Base-by-base conservation (phyloP, 2,888 invertebrate species). In the Steromphala cineraria region DNA sequence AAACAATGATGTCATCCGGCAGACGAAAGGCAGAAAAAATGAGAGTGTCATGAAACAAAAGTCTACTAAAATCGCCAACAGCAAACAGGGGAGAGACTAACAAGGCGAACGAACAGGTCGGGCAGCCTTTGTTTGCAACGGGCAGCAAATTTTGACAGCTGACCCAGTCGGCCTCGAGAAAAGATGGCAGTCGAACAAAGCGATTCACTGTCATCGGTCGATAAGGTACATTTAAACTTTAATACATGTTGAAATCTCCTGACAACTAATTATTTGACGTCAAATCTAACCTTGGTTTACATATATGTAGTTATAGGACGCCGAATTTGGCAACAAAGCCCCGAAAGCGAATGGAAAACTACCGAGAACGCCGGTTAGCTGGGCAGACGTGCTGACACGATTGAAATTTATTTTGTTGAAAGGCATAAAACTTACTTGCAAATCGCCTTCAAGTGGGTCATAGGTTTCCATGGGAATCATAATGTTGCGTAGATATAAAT, bases 341-440 rank as follows among this genome's bases (percentile, higher is more conserved):
- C 53, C 24, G 52, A 75, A n/a, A 21, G 75, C 75, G 52, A 75
- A 52, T 53, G 75, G 75, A 75, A 75, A 75, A 52, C 52, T 75
- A 40, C 75, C 53, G 40, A 52, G 15, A 46, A 28, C 10, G 52
- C 24, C 21, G 52, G 75, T 19, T 10, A 19, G 24, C 3, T n/a
- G 46, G 46, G 46, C 46, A 46, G 46, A 13, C 46, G 46, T 46
- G 46, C 46, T 13, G 46, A 46, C 46, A 46, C 46, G 46, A 46
- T 46, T 46, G 46, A 46, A 46, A 46, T 46, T 46, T 46, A 46
- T 46, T 46, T 46, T 13, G 46, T 5, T 46, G 46, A 46, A 46
- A 46, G 46, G 46, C 46, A 46, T 46, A 46, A n/a, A 75, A 52
- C 75, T 52, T 75, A 75, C 75, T 75, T 75, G 75, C 46, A 75